Base-by-base conservation (phyloP, 2,113 vertebrate genomes). In the Eonycteris spelaea region DNA sequence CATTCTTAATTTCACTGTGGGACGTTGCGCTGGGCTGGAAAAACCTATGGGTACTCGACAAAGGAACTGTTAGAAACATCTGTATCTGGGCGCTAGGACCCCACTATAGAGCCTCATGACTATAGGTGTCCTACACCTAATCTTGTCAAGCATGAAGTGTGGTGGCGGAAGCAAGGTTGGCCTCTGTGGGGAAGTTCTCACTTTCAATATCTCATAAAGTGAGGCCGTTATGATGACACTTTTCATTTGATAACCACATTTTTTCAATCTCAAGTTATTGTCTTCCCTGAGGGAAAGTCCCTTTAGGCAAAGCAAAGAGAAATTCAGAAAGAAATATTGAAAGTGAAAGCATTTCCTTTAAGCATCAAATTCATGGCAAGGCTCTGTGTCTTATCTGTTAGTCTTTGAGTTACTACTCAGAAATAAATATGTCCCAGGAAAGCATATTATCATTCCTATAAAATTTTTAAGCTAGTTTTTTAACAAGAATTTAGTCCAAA, bases 41-140 rank as follows among this genome's bases (percentile, higher is more conserved):
- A 85, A 78, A 18, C 38, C 24, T 63, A 10, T 16, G 19, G 51
- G 21, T 2, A 21, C 30, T 9, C 14, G 51, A 18, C 59, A 59
- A 22, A 78, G 33, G 43, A 19, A 48, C 79, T 65, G n/a, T 45
- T 19, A 24, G 21, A 67, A 68, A 22, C 67, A 1, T 3, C 0
- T 6, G 53, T 55, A 15, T 65, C 35, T 9, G 59, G 87, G 61
- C 26, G 4, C 5, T 6, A 24, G 63, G 57, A 26, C 30, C n/a
- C 19, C 33, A 12, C 59, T 3, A 15, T 16, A n/a, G 43, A 48
- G 35, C 22, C 43, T 45, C 1, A 0, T 5, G n/a, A 38, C 75
- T 57, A 0, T 18, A n/a, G 0, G 3, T 1, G 1, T 30, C 71
- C 59, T 15, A 4, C 57, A 19, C 26, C 0, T 7, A 7, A 18